Evolutionary conservation across 1,140 invertebrate species (phyloP), one percentile per base, ranked within the genome.

Genomic region (Trichonephila inaurata): DNA sequence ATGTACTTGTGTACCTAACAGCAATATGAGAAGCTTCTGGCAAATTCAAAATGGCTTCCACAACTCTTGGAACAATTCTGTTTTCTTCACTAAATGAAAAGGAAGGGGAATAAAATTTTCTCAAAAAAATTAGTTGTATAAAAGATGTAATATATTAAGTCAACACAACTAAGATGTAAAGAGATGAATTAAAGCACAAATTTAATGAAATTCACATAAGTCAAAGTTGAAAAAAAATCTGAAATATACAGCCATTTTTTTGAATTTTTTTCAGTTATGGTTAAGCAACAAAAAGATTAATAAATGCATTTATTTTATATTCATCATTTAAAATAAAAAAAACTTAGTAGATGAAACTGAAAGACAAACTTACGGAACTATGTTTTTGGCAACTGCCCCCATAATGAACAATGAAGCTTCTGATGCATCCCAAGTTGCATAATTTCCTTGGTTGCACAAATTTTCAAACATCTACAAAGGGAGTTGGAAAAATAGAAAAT

Each of bases 361-460:
- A 69, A 60, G 6, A 58, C 2, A 33, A 24, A 97, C 98, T 97
- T 96, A 99, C 98, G 98, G 98, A 95, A 99, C 95, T 95, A 99
- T 98, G 96, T 99, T 99, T 96, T 99, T 99, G 5, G 98, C 98
- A 1, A 99, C 98, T 92, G 98, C 97, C 95, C 98, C 97, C 98
- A 99, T 99, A 12, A 99, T 97, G 96, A 98, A 99, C 0, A 99
- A 96, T 0, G 98, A 98, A n/a, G 99, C 98, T 96, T 99, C 99
- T 6, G 97, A 98, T 28, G 97, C 97, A 95, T 99, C 98, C 99
- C 99, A 99, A 0, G 97, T 97, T 0, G 97, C 97, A 82, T 93
- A 95, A 58, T 95, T 86, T 51, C 95, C 94, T 93, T 96, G 95
- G 69, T 92, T 95, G 95, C 96, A 95, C 44, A 96, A 94, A 94